A percentile compares a stretch with the other conserved stretches of the same genome.
These are phyloP conservation scores for Salvelinus alpinus DNA, from an alignment of 2,113 vertebrate species.

Conservation along the genomic window DNA sequence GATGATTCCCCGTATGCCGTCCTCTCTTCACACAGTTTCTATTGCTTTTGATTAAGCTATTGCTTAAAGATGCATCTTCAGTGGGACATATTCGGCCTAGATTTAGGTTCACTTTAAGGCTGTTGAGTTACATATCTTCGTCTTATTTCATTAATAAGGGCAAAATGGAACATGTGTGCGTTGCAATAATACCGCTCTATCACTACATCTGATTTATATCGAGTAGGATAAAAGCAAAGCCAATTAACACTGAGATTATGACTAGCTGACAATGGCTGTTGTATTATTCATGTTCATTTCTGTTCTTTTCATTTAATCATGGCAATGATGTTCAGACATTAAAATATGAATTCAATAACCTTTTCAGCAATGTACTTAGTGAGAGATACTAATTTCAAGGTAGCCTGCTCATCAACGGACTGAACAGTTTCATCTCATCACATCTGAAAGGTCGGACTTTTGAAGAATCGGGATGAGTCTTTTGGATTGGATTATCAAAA, in stretches of 20 bases:
- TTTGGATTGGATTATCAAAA: constrained; percentile 31
- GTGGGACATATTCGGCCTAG: constrained; percentile 11
- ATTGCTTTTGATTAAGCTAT: not conserved
- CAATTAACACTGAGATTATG: constrained; percentile 10
- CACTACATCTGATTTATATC: constrained; percentile 2
- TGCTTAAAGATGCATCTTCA: not conserved
- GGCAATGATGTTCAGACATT: constrained; percentile 1
- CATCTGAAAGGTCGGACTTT: constrained; percentile 28
- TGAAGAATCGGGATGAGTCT: constrained; percentile 30
- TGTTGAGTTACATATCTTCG: not conserved
- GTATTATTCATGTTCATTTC: not conserved
- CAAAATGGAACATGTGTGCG: not conserved
- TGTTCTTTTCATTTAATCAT: not conserved
- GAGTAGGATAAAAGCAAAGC: not conserved
- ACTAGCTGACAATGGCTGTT: not conserved
- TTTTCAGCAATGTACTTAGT: constrained; percentile 3
- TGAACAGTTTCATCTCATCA: too few species aligned
- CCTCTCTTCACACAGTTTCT: constrained; percentile 1
- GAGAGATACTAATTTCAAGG: too few species aligned
- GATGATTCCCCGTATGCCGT: constrained; percentile 32
- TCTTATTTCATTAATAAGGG: not conserved
- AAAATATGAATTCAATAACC: not conserved
- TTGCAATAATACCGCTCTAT: not conserved
- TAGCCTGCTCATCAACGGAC: too few species aligned
- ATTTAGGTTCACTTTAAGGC: not conserved